phyloP scores from a whole-genome alignment of 1,140 invertebrate species.

The Dendroctonus valens region DNA sequence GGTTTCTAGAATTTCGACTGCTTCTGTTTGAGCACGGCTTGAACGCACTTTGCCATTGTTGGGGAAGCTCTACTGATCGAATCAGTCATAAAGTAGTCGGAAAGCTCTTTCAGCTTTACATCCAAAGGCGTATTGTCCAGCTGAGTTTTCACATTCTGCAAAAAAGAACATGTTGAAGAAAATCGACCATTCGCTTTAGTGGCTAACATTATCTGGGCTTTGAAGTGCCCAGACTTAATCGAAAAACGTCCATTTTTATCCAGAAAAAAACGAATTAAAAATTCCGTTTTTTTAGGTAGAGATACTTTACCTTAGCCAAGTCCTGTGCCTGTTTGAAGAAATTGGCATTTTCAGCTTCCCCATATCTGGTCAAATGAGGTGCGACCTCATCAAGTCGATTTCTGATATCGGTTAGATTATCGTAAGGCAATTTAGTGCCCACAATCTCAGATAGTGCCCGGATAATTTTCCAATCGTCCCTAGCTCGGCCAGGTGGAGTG shows the following conservation, averaged over 20 bases:
- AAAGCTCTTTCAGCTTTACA: conserved; percentile 76
- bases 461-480: conserved; percentile 99
- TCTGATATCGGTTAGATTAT: conserved; percentile 82
- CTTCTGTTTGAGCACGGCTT: conserved; percentile 80
- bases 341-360: conserved; percentile 78
- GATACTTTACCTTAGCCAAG: conserved; percentile 41
- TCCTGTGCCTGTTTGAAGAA: conserved; percentile 71
- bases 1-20: conserved; percentile 54
- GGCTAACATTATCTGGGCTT: too few relatives aligned
- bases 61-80: conserved; percentile 92
- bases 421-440: conserved; percentile 84
- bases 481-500: conserved; percentile 89
- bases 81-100: conserved; percentile 99
- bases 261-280: too few relatives aligned
- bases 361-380: conserved; percentile 84
- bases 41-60: conserved; percentile 98
- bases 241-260: too few relatives aligned
- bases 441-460: conserved; percentile 72
- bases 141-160: conserved; percentile 42
- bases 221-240: background rate
- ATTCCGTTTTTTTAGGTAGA: too few relatives aligned
- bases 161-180: conserved; percentile 11
- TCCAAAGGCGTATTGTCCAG: conserved; percentile 65
- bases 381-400: conserved; percentile 79
- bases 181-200: background rate